Percentiles rank a stretch among this genome's conserved stretches.
Conservation (phyloP, 1,140 invertebrate species). For the Drosophila jambulina region DNA sequence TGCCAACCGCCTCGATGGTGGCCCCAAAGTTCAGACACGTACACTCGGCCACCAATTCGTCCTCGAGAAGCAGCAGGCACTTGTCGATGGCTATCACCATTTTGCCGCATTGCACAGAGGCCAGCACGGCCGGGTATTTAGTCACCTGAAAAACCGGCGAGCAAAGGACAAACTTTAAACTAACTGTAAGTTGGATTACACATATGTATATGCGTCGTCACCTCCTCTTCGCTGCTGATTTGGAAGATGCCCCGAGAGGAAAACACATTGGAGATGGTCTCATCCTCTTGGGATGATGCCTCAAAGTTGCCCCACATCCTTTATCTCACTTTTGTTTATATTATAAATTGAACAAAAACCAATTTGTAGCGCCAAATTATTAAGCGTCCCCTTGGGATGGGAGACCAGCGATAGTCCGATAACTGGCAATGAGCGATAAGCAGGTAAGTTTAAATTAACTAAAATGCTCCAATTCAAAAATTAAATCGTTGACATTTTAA, state of each 20-base stretch:
- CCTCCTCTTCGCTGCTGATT: constrained; percentile 73
- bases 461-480: too few relatives aligned
- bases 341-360: constrained; percentile 27
- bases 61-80: constrained; percentile 75
- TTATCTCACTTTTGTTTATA: background rate
- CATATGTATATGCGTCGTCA: constrained; percentile 1
- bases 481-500: background rate
- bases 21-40: constrained; percentile 67
- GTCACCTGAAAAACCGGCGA: constrained; percentile 42
- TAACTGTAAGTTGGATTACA: background rate
- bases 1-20: constrained; percentile 71
- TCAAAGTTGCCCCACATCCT: constrained; percentile 83
- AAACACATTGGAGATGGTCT: constrained; percentile 80
- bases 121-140: constrained; percentile 62
- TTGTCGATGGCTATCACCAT: constrained; percentile 80
- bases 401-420: background rate
- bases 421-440: background rate
- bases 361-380: constrained; percentile 64
- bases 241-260: constrained; percentile 78
- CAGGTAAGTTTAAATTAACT: background rate
- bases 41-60: constrained; percentile 77
- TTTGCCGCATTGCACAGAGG: constrained; percentile 71
- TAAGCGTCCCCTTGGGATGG: constrained; percentile 54
- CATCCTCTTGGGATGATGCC: constrained; percentile 72
- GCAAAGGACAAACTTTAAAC: background rate